Conservation (phyloP, 2,888 invertebrate species). For the Girardia tigrina region DNA sequence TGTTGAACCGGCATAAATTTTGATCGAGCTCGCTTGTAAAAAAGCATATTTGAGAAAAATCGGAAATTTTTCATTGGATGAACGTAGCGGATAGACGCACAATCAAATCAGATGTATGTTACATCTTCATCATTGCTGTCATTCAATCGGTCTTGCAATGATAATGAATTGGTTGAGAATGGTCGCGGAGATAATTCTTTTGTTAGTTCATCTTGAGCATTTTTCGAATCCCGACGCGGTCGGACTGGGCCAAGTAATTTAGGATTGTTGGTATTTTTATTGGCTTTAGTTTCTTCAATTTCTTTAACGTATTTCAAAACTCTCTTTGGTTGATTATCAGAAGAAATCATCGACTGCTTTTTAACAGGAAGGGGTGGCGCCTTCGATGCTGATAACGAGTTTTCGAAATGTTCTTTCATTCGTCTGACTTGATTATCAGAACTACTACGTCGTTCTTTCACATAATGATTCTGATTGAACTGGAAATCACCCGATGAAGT, state of each 20-base stretch:
- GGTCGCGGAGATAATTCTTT: neutral
- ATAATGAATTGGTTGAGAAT: neutral
- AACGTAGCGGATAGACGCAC: too few relatives aligned
- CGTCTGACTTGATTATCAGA: neutral
- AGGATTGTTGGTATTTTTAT: neutral
- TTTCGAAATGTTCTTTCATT: neutral
- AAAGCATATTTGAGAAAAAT: too few relatives aligned
- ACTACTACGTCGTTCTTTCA: neutral
- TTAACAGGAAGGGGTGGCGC: neutral
- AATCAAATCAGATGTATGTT: neutral
- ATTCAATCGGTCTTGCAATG: neutral
- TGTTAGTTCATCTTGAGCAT: neutral
- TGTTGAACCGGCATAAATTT: too few relatives aligned
- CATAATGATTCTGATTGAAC: neutral
- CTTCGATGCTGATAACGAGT: neutral
- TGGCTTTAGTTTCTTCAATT: neutral
- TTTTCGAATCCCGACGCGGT: neutral
- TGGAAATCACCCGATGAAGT: neutral
- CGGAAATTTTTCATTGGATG: too few relatives aligned
- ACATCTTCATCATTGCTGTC: slow-evolving; percentile 4
- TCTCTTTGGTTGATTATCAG: neutral
- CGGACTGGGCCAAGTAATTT: neutral
- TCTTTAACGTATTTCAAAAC: neutral
- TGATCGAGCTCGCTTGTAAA: too few relatives aligned
- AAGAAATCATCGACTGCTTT: neutral